These are phyloP conservation scores for Acronicta leporina DNA, from an alignment of 2,888 invertebrate genomes.

Conservation along the genomic window DNA sequence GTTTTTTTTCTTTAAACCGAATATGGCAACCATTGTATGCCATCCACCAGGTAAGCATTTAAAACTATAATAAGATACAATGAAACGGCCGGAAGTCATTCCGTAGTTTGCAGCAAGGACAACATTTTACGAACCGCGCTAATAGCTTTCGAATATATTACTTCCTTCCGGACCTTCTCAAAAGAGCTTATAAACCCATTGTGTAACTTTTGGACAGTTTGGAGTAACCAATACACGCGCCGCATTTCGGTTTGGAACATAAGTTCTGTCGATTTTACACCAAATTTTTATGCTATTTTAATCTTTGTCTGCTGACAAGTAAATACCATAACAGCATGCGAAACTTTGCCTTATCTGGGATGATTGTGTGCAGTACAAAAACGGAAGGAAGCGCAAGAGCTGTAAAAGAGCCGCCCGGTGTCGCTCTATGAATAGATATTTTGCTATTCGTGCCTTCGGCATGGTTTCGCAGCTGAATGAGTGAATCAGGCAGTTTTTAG, in stretches of 20 bases:
- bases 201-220: constrained; percentile 33
- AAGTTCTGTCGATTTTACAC: constrained; percentile 12
- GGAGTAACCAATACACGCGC: constrained; percentile 27
- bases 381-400: constrained; percentile 80
- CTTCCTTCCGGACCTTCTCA: constrained; percentile 71
- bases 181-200: constrained; percentile 43
- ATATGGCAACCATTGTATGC: constrained; percentile 58
- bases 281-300: constrained; percentile 29
- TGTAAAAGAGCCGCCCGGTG: constrained; percentile 73
- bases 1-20: constrained; percentile 54
- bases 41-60: constrained; percentile 47
- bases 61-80: constrained; percentile 56
- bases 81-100: constrained; percentile 59
- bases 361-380: constrained; percentile 52
- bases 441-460: constrained; percentile 81
- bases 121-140: constrained; percentile 54
- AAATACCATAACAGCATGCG: constrained; percentile 47
- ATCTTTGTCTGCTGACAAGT: constrained; percentile 22
- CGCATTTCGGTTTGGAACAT: constrained; percentile 15
- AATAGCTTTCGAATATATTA: constrained; percentile 57
- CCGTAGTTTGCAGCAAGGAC: constrained; percentile 50
- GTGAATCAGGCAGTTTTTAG: constrained; percentile 69
- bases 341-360: constrained; percentile 45
- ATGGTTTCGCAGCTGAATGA: constrained; percentile 79
- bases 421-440: constrained; percentile 73